Conservation (phyloP, 2,888 invertebrate genomes). For the Dyspetes luteomarginatus region DNA sequence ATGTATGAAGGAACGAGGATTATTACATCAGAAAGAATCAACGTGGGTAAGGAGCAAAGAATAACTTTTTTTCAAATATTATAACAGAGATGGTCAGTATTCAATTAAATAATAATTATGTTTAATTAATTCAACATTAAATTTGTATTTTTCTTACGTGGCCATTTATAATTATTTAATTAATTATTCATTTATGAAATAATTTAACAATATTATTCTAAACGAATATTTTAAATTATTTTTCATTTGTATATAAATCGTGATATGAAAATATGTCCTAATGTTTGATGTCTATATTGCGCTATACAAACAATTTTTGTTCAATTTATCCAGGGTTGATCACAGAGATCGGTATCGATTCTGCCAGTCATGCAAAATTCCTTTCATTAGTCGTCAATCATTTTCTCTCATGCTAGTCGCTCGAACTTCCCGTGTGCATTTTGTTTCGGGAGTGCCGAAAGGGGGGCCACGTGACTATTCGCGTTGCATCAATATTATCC, state of each 20-base stretch:
- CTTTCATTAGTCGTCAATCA: constrained; percentile 37
- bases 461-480: constrained; percentile 53
- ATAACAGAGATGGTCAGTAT: too few species aligned
- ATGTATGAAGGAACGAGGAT: constrained; percentile 51
- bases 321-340: neutral
- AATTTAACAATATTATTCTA: too few species aligned
- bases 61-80: too few species aligned
- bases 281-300: neutral
- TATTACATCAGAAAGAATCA: constrained; percentile 72
- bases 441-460: constrained; percentile 34
- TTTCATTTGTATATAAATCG: neutral
- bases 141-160: too few species aligned
- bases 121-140: too few species aligned
- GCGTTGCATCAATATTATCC: constrained; percentile 71
- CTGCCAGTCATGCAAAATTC: neutral
- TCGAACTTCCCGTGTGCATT: constrained; percentile 50
- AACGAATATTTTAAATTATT: too few species aligned
- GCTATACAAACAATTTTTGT: neutral
- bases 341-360: neutral
- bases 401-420: constrained; percentile 30
- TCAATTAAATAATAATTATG: too few species aligned
- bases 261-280: neutral
- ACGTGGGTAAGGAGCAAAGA: neutral
- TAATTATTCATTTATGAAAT: too few species aligned
- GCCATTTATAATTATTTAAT: too few species aligned